A percentile compares a stretch with the other conserved stretches of the same genome.
Conservation (phyloP, 2,797 vertebrate genomes). For the Gastrophryne carolinensis region DNA sequence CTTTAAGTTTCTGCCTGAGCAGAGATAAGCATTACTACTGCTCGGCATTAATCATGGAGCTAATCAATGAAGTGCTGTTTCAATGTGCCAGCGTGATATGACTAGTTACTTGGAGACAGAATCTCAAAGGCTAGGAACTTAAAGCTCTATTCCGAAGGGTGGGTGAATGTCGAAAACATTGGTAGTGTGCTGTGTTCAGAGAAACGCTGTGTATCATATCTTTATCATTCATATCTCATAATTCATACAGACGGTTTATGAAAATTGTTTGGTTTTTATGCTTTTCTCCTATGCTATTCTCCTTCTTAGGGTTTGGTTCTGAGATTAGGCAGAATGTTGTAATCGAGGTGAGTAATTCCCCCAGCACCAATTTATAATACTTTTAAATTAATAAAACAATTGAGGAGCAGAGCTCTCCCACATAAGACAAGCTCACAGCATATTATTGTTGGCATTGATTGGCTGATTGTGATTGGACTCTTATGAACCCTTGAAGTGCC, state of each 20-base stretch:
- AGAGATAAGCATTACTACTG: constrained; percentile 59
- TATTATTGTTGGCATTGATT: no score
- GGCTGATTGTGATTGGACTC: no score
- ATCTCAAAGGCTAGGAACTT: constrained; percentile 51
- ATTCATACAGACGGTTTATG: not conserved
- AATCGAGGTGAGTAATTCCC: no score
- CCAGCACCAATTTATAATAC: no score
- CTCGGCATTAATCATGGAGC: constrained; percentile 61
- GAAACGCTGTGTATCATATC: constrained; percentile 8
- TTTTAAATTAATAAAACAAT: no score
- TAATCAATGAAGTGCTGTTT: constrained; percentile 62
- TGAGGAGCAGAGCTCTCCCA: no score
- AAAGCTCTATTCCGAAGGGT: constrained; percentile 50
- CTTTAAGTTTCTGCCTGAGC: constrained; percentile 58
- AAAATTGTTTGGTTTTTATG: not conserved
- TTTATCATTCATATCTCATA: not conserved
- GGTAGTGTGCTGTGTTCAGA: constrained; percentile 22
- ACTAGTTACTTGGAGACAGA: constrained; percentile 59
- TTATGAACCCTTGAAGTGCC: no score
- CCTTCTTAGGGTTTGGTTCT: not conserved
- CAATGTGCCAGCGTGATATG: constrained; percentile 55
- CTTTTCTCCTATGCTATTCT: not conserved
- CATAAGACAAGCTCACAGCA: no score
- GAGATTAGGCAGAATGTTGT: no score
- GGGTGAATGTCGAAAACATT: constrained; percentile 45